phyloP scores from a whole-genome alignment of 2,888 invertebrate genomes.

The Euzophera pinguis region DNA sequence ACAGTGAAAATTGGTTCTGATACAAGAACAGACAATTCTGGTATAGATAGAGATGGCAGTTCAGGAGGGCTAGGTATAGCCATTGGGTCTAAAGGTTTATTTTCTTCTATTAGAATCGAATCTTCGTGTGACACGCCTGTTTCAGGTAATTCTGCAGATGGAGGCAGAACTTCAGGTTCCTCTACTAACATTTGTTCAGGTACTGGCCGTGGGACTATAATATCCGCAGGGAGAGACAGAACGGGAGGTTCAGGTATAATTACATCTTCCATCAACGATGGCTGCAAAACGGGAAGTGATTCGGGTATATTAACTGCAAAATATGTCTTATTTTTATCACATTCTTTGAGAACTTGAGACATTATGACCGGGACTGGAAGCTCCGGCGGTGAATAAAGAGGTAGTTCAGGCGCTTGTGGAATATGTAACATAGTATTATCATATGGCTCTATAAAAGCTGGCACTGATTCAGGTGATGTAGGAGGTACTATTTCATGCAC shows the following conservation, averaged over 20 bases:
- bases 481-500: constrained; percentile 10
- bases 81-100: too few relatives aligned
- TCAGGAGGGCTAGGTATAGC: too few relatives aligned
- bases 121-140: too few relatives aligned
- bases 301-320: too few relatives aligned
- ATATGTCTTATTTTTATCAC: neutral
- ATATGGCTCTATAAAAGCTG: neutral
- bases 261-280: too few relatives aligned
- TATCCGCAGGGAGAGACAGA: too few relatives aligned
- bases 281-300: too few relatives aligned
- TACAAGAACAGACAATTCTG: neutral
- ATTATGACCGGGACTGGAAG: constrained; percentile 10
- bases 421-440: neutral
- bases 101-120: too few relatives aligned
- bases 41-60: constrained; percentile 21
- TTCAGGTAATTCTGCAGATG: too few relatives aligned
- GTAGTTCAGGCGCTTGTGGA: constrained; percentile 18
- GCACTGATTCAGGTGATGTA: neutral
- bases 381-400: neutral
- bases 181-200: neutral
- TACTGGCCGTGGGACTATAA: too few relatives aligned
- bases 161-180: too few relatives aligned
- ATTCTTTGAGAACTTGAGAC: neutral
- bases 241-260: too few relatives aligned
- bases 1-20: neutral